Evolutionary conservation across 2,888 invertebrate species (phyloP).

Genomic region (Chesias legatella): DNA sequence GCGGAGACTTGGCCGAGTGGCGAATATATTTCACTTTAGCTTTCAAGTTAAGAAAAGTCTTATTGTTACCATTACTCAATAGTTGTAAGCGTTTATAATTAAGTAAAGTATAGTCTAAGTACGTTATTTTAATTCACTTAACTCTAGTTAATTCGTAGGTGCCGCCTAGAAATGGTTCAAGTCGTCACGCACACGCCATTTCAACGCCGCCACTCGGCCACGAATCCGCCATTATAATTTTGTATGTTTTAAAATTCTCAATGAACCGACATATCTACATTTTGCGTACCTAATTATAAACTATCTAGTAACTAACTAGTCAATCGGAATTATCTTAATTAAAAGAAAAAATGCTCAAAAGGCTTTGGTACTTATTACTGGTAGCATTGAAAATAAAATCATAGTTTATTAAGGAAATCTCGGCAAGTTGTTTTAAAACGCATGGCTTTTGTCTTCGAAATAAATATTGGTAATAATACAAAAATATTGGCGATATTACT

Average conservation of each 20-base stretch:
- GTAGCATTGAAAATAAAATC: slow-evolving; percentile 3
- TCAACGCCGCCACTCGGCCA: slow-evolving; percentile 18
- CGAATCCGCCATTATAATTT: slow-evolving; percentile 8
- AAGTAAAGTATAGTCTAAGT: slow-evolving; percentile 2
- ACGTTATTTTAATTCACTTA: slow-evolving; percentile 7
- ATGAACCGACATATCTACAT: slow-evolving; percentile 29
- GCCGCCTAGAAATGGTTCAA: slow-evolving; percentile 21
- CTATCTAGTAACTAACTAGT: slow-evolving; percentile 39
- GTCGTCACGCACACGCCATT: slow-evolving; percentile 15
- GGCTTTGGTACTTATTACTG: slow-evolving; percentile 21
- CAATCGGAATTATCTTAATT: slow-evolving; percentile 26
- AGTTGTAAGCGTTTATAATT: slow-evolving; percentile 13
- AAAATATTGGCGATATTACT: slow-evolving; percentile 27
- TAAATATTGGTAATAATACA: slow-evolving; percentile 5
- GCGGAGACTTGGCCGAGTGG: slow-evolving; percentile 26
- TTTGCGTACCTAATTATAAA: slow-evolving; percentile 34
- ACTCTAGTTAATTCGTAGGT: slow-evolving; percentile 8
- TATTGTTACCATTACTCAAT: slow-evolving; percentile 25
- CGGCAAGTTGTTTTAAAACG: slow-evolving; percentile 3
- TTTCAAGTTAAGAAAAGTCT: slow-evolving; percentile 5
- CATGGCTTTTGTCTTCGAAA: slow-evolving; percentile 8
- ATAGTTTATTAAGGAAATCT: slow-evolving; percentile 7
- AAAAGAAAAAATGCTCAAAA: slow-evolving; percentile 28
- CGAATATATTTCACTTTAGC: slow-evolving; percentile 21
- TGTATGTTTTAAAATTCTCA: slow-evolving; percentile 13